Base-by-base conservation (phyloP, 2,797 vertebrate genomes). In the Chanos chanos region DNA sequence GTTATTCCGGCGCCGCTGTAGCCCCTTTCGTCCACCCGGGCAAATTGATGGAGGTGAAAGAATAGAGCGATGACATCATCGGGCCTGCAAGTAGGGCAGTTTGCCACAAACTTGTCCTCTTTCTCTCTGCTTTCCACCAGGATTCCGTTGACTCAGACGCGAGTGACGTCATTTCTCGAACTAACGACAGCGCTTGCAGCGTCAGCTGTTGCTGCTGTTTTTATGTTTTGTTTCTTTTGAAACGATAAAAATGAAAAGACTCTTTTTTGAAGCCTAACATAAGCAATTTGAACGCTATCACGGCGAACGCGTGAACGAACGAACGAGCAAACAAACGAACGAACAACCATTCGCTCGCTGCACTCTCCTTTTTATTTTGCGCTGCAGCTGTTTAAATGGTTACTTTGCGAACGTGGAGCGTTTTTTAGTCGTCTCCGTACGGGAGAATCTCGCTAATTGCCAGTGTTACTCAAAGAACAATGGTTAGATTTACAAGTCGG, bases 11-110 rank as follows among this genome's bases (percentile, higher is more conserved):
- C 40, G 31, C 48, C 18, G 24, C 28, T 7, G 27, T 55, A 62
- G 40, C 37, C 15, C 27, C 24, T 50, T 41, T 27, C 6, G 15
- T n/a, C 27, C 40, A 56, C 13, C 43, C 18, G 3, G n/a, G 10
- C 41, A 44, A 53, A 40, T 15, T 45, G 21, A 68, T 44, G 27
- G 45, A 44, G 41, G 34, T 45, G 19, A 41, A 24, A 53, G 57
- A 61, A 39, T 24, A 37, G 44, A 33, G 36, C 18, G 25, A 13
- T 67, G 67, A 67, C 63, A 49, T 70, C 63, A 67, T 52, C n/a
- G 0, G n/a, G 25, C 21, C 48, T 24, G 28, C 40, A 61, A 55
- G 21, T 54, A 55, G 37, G 28, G 48, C 15, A 39, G 39, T 52
- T 18, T 41, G 33, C 55, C 50, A 4, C 27, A 15, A 50, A 68